Conservation (phyloP, 2,113 vertebrate genomes). For the Myiozetetes cayanensis region DNA sequence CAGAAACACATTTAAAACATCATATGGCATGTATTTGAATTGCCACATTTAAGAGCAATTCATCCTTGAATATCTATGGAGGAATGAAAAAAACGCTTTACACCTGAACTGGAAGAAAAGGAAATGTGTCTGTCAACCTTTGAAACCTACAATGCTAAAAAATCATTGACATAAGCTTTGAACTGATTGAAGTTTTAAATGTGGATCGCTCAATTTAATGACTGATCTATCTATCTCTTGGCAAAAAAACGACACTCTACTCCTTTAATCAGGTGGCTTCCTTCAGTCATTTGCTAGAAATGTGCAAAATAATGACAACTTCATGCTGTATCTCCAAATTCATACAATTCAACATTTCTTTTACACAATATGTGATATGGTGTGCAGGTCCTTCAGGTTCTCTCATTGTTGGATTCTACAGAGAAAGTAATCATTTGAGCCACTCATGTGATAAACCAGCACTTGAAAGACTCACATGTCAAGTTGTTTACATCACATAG, state of each 20-base stretch:
- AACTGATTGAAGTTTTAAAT: not conserved
- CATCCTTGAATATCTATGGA: not conserved
- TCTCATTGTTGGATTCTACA: conserved; percentile 49
- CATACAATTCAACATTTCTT: not conserved
- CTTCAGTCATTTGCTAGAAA: not conserved
- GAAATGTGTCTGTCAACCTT: not conserved
- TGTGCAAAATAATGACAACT: not conserved
- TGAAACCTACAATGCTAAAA: not conserved
- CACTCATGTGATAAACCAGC: conserved; percentile 66
- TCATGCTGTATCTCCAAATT: not conserved
- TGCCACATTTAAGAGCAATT: not conserved
- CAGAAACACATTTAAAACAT: conserved; percentile 4
- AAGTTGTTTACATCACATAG: conserved; percentile 74
- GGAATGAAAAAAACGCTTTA: not conserved
- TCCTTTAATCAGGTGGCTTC: not conserved
- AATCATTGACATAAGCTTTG: not conserved
- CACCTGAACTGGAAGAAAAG: not conserved
- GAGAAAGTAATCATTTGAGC: conserved; percentile 64
- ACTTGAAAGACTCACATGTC: conserved; percentile 75
- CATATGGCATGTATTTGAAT: not conserved
- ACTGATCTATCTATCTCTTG: not conserved
- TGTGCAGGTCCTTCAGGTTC: conserved; percentile 3
- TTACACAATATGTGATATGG: not conserved
- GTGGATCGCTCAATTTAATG: rapidly evolving
- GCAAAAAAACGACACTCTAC: not conserved